Percentiles rank a stretch among this genome's conserved stretches.
These are phyloP conservation scores for Hypselothyrea guttata DNA, from an alignment of 2,888 invertebrate species.

Conservation along the genomic window DNA sequence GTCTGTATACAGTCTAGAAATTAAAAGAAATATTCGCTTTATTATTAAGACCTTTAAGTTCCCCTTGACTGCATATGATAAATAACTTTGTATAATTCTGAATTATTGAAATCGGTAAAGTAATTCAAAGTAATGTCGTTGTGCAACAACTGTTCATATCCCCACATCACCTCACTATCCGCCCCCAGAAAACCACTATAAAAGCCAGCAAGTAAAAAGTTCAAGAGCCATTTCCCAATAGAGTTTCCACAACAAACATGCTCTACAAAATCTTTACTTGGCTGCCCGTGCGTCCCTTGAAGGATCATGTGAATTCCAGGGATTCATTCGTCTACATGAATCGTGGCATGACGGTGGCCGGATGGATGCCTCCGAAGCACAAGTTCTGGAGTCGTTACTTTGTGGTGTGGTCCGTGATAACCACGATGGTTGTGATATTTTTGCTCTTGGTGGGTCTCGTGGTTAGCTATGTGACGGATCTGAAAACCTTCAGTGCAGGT, in stretches of 20 bases:
- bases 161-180: too few species aligned
- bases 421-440: constrained; percentile 7
- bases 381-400: constrained; percentile 9
- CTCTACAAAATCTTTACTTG: constrained; percentile 36
- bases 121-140: too few species aligned
- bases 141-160: too few species aligned
- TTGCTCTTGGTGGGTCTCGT: constrained; percentile 31
- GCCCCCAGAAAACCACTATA: constrained; percentile 21
- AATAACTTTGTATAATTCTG: too few species aligned
- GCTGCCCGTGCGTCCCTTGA: constrained; percentile 4
- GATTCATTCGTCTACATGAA: constrained; percentile 55
- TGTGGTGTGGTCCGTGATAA: constrained; percentile 19
- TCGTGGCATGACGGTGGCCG: constrained; percentile 29
- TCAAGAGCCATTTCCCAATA: not conserved
- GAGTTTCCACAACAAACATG: constrained; percentile 12
- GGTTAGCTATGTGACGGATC: constrained; percentile 27
- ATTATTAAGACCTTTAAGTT: too few species aligned
- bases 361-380: constrained; percentile 36
- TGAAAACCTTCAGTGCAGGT: constrained; percentile 43
- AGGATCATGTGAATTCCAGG: constrained; percentile 31
- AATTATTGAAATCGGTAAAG: too few species aligned
- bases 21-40: too few species aligned
- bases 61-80: too few species aligned
- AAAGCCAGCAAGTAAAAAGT: not conserved
- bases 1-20: too few species aligned